These are phyloP conservation scores for Silurus meridionalis DNA, from an alignment of 2,113 vertebrate species.

Conservation along the genomic window DNA sequence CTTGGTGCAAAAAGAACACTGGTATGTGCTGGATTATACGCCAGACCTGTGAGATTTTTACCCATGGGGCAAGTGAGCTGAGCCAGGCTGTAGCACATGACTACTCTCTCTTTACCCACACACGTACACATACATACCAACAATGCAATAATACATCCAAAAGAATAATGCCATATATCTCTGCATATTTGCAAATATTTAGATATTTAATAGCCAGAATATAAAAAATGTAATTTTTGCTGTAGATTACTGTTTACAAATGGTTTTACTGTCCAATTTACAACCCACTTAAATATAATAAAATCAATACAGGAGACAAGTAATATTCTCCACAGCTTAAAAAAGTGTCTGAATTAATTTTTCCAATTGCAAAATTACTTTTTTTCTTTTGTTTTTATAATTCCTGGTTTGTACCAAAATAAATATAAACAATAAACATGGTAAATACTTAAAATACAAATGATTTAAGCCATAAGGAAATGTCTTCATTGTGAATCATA, in stretches of 20 bases:
- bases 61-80: constrained; percentile 36
- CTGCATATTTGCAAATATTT: not conserved
- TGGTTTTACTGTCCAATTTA: not conserved
- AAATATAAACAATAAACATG: not conserved
- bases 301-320: not conserved
- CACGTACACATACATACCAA: not conserved
- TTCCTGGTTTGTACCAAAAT: not conserved
- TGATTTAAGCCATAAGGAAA: not conserved
- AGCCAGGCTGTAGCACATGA: constrained; percentile 36
- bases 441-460: not conserved
- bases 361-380: not conserved
- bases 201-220: not conserved
- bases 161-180: not conserved
- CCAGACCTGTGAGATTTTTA: constrained; percentile 61
- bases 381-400: not conserved
- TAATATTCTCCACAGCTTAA: not conserved
- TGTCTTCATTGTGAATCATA: not conserved
- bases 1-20: constrained; percentile 73
- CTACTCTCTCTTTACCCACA: not conserved
- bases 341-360: not conserved
- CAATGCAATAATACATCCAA: not conserved
- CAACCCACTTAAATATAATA: not conserved
- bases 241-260: not conserved
- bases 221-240: not conserved
- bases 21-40: constrained; percentile 72